Percentiles rank a stretch among this genome's conserved stretches.
Conservation (phyloP, 2,797 vertebrate genomes). For the Sibirionetta formosa region DNA sequence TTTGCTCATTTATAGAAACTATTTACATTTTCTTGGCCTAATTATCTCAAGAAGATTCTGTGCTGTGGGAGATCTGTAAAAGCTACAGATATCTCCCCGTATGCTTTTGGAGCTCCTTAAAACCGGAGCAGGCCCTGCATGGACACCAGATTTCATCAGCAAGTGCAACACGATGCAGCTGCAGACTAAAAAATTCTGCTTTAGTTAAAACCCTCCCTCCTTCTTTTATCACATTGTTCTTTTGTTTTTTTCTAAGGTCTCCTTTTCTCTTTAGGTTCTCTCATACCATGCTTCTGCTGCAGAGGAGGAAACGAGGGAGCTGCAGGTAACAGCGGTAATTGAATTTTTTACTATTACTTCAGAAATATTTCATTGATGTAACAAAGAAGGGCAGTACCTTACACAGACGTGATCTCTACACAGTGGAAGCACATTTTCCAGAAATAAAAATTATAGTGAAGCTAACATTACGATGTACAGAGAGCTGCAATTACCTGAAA, state of each 20-base stretch:
- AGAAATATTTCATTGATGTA: background rate
- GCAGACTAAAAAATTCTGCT: background rate
- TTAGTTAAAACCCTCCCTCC: background rate
- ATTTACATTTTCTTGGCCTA: background rate
- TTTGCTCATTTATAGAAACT: slow-evolving; percentile 52
- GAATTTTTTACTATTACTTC: slow-evolving; percentile 62
- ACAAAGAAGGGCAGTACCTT: background rate
- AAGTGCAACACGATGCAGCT: background rate
- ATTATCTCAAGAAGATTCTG: slow-evolving; percentile 28
- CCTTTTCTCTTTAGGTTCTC: slow-evolving; percentile 86
- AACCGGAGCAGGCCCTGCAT: background rate
- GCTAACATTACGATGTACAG: background rate
- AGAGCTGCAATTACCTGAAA: background rate
- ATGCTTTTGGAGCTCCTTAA: background rate
- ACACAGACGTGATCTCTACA: background rate
- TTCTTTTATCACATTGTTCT: background rate
- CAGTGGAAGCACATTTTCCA: background rate
- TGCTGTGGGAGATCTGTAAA: slow-evolving; percentile 2
- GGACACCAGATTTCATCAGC: background rate
- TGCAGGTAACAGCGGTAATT: slow-evolving; percentile 95
- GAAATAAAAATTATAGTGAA: background rate
- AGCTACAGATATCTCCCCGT: background rate
- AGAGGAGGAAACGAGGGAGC: slow-evolving; percentile 93
- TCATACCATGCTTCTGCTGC: slow-evolving; percentile 95
- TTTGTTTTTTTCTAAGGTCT: background rate